phyloP scores from a whole-genome alignment of 2,113 vertebrate species.

The Phodopus roborovskii region DNA sequence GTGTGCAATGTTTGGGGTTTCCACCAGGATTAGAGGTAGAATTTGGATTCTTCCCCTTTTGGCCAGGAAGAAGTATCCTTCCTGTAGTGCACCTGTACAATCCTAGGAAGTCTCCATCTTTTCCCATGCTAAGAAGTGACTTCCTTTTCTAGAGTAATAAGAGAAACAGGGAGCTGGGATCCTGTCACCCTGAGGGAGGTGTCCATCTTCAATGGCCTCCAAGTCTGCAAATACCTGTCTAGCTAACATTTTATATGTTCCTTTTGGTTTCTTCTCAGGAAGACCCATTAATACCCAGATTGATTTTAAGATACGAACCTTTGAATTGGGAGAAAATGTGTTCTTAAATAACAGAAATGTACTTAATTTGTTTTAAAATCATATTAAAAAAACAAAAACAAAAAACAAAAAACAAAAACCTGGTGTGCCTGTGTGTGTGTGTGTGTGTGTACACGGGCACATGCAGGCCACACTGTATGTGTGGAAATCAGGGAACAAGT shows the following conservation, averaged over 20 bases:
- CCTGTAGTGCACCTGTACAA: not conserved
- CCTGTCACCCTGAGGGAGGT: not conserved
- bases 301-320: not conserved
- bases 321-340: not conserved
- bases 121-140: not conserved
- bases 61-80: not conserved
- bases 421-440: not conserved
- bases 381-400: too few relatives aligned
- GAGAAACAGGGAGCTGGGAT: not conserved
- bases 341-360: not conserved
- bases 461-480: not conserved
- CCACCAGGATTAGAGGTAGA: not conserved
- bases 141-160: not conserved
- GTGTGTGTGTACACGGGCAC: not conserved
- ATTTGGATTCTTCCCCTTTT: not conserved
- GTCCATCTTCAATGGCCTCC: too few relatives aligned
- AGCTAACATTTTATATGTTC: not conserved
- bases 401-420: too few relatives aligned
- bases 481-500: not conserved
- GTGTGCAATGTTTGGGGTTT: not conserved
- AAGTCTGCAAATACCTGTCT: not conserved
- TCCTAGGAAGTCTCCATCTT: not conserved
- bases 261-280: slow-evolving; percentile 17
- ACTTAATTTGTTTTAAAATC: not conserved
- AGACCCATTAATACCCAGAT: not conserved